These are phyloP conservation scores for Pollenia angustigena DNA, from an alignment of 2,888 invertebrate species.

Conservation along the genomic window DNA sequence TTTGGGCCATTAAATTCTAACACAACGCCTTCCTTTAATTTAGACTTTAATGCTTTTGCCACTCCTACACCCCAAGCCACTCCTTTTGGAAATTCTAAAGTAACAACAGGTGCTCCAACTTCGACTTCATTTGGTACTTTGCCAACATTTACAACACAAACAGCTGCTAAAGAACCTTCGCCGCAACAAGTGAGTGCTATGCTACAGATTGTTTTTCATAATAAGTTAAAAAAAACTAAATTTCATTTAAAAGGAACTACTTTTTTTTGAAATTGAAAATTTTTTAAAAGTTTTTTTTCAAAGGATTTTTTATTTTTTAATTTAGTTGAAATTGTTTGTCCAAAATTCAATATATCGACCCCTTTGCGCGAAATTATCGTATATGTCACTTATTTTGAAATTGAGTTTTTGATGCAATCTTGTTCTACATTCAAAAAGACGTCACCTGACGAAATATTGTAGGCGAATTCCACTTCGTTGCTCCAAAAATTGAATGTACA, in stretches of 20 bases:
- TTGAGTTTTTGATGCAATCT: too few relatives aligned
- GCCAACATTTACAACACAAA: slow-evolving; percentile 76
- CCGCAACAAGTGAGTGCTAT: slow-evolving; percentile 84
- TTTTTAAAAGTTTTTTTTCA: too few relatives aligned
- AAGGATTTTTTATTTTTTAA: too few relatives aligned
- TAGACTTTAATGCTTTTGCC: slow-evolving; percentile 78
- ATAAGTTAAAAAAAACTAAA: not conserved
- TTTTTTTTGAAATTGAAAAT: not conserved
- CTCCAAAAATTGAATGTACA: too few relatives aligned
- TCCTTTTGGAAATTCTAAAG: slow-evolving; percentile 65
- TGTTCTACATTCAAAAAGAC: too few relatives aligned
- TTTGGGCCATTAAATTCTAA: slow-evolving; percentile 85
- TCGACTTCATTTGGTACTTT: slow-evolving; percentile 75
- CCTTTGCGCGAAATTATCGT: too few relatives aligned
- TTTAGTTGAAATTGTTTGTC: too few relatives aligned
- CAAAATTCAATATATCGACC: too few relatives aligned
- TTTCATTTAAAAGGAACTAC: too few relatives aligned
- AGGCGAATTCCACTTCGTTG: too few relatives aligned
- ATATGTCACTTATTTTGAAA: too few relatives aligned
- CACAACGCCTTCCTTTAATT: slow-evolving; percentile 74
- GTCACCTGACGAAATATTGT: too few relatives aligned
- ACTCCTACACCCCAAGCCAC: slow-evolving; percentile 74
- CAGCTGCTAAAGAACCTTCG: slow-evolving; percentile 84
- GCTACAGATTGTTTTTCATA: not conserved
- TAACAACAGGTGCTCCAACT: slow-evolving; percentile 48